Percentiles rank a stretch among this genome's conserved stretches.
Conservation (phyloP, 2,888 invertebrate genomes). For the Thelaira solivaga region DNA sequence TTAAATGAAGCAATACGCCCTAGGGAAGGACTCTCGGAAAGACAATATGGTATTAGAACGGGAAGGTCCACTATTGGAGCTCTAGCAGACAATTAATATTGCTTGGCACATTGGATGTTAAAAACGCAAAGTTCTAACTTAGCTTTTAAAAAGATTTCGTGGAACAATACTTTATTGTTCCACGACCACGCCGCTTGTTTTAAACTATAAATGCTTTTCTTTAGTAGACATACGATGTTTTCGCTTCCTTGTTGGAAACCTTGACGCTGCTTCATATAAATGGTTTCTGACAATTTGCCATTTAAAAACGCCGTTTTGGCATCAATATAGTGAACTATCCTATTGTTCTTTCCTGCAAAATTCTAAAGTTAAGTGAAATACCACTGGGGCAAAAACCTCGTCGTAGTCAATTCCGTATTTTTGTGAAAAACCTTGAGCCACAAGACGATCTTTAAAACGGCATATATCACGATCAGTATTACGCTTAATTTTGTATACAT, state of each 20-base stretch:
- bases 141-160: constrained; percentile 14
- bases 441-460: constrained; percentile 49
- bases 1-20: background rate
- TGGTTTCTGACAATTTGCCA: constrained; percentile 34
- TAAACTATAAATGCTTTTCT: constrained; percentile 53
- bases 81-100: background rate
- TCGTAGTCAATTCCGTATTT: constrained; percentile 51
- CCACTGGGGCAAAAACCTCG: constrained; percentile 55
- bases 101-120: background rate
- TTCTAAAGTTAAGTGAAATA: constrained; percentile 49
- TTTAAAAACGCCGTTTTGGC: constrained; percentile 56
- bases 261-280: constrained; percentile 59
- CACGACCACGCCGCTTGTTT: constrained; percentile 62
- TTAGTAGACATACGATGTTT: constrained; percentile 48
- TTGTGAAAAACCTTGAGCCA: constrained; percentile 52
- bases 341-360: constrained; percentile 29
- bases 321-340: constrained; percentile 49
- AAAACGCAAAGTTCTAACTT: constrained; percentile 1
- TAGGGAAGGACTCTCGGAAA: background rate
- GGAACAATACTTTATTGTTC: constrained; percentile 29
- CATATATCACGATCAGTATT: constrained; percentile 47
- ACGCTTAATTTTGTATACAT: constrained; percentile 49
- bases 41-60: background rate
- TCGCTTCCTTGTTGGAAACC: constrained; percentile 41
- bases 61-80: background rate